Percentiles rank a stretch among this genome's conserved stretches.
Evolutionary conservation across 2,888 invertebrate genomes (phyloP).

Genomic region (Stenodera caucasica): DNA sequence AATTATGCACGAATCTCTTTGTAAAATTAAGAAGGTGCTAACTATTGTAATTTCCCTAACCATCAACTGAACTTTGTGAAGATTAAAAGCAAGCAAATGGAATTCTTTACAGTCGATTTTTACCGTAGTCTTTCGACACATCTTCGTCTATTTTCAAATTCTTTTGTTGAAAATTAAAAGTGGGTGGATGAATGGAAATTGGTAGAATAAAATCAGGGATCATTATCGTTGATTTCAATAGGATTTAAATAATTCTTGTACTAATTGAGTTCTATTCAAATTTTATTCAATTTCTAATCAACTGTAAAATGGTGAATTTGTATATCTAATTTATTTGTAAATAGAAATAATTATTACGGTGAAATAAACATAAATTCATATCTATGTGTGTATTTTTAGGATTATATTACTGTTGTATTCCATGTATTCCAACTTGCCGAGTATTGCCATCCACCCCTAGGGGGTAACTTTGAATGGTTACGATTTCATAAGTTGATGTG

Average conservation of each 20-base stretch:
- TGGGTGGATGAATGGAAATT: not conserved
- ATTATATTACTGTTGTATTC: not conserved
- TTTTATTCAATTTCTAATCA: not conserved
- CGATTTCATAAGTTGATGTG: conserved; percentile 11
- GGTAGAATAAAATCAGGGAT: not conserved
- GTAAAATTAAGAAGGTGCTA: not conserved
- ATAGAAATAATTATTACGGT: too few relatives aligned
- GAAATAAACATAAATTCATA: too few relatives aligned
- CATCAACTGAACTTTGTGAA: not conserved
- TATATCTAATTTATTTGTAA: too few relatives aligned
- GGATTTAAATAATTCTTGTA: too few relatives aligned
- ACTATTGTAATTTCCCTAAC: not conserved
- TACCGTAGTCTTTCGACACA: too few relatives aligned
- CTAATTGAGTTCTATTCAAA: not conserved
- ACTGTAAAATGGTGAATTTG: too few relatives aligned
- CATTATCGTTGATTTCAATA: not conserved
- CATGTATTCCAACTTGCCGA: too few relatives aligned
- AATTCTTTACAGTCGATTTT: too few relatives aligned
- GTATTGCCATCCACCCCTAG: conserved; percentile 9
- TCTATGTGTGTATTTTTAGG: not conserved
- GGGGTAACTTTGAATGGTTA: not conserved
- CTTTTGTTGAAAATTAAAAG: not conserved
- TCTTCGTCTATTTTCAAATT: not conserved
- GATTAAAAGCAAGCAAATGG: not conserved
- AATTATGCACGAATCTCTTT: not conserved